Evolutionary conservation across 2,113 vertebrate species (phyloP).

Genomic region (Scortum barcoo): DNA sequence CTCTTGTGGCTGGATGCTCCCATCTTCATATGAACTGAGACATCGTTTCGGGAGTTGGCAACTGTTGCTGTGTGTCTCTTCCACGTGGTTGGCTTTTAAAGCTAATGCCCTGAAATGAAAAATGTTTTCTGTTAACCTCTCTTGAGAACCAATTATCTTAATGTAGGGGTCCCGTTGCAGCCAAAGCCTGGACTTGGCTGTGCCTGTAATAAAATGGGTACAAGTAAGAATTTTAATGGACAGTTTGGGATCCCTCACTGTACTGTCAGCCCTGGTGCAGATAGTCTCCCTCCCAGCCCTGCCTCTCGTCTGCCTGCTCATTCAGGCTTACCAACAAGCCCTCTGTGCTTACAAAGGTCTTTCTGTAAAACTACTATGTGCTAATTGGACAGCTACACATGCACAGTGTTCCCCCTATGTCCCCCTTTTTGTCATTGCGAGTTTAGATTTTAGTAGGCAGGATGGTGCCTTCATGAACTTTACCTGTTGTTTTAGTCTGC

Average conservation of each 20-base stretch:
- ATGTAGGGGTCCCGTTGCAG: constrained; percentile 48
- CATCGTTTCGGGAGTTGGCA: constrained; percentile 45
- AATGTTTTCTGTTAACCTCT: constrained; percentile 56
- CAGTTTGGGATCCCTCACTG: constrained; percentile 52
- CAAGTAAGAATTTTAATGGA: constrained; percentile 69
- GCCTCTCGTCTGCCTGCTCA: constrained; percentile 48
- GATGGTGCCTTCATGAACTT: neutral
- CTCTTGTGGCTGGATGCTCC: constrained; percentile 4
- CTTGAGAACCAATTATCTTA: constrained; percentile 71
- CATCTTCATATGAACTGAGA: constrained; percentile 33
- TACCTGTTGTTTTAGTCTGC: too few relatives aligned
- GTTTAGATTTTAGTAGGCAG: neutral
- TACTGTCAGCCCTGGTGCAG: constrained; percentile 35
- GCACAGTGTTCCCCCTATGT: neutral
- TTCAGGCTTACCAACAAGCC: constrained; percentile 46
- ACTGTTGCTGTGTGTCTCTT: constrained; percentile 12
- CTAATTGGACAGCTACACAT: constrained; percentile 64
- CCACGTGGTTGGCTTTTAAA: constrained; percentile 25
- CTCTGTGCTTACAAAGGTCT: constrained; percentile 62
- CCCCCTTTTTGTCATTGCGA: constrained; percentile 6
- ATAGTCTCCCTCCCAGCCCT: constrained; percentile 29
- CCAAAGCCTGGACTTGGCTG: constrained; percentile 39
- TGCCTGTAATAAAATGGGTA: constrained; percentile 59
- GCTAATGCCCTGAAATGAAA: constrained; percentile 54
- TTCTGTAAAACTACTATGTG: constrained; percentile 56